Base-by-base conservation (phyloP, 2,113 vertebrate genomes). In the Triplophysa siluroides region DNA sequence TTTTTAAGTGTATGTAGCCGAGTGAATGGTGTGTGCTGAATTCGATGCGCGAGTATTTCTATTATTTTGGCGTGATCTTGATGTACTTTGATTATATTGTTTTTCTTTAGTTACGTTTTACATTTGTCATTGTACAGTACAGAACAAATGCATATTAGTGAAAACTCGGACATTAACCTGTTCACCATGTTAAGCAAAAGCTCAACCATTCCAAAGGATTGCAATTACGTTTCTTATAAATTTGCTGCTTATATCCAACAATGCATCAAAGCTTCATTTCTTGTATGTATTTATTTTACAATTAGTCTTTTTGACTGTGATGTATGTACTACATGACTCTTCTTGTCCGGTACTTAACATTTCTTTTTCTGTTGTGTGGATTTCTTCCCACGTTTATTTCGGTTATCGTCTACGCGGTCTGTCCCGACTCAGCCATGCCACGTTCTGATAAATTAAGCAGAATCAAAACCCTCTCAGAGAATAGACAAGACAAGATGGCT, bases 131-230 rank as follows among this genome's bases (percentile, higher is more conserved):
- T 80, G 87, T 86, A 58, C 54, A 92, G 88, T 91, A 88, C 81
- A 78, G 76, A 82, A 88, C 86, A 85, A 77, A 88, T 87, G 88
- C 60, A 66, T 65, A 61, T 45, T 45, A 45, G 72, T 90, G 84
- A 86, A 84, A 78, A 79, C 64, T 87, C 67, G 60, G 73, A 87
- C 83, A 84, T 84, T 86, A 86, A 88, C 85, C 68, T 81, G 56
- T 85, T 88, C 81, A 85, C 86, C 87, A 86, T 80, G 83, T 89
- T 62, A 81, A 68, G 86, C 67, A 67, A 90, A 86, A 64, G 79
- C 87, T 87, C 87, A 81, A 90, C 87, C 91, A 92, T 92, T 93
- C 93, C 92, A 93, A 93, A 93, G 92, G 91, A 90, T 89, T 91
- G 83, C 70, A 85, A 85, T 83, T 88, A 83, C 84, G 86, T 91